Evolutionary conservation across 2,888 invertebrate species (phyloP), one percentile per base, ranked within the genome.

Genomic region (Cerastis leucographa): DNA sequence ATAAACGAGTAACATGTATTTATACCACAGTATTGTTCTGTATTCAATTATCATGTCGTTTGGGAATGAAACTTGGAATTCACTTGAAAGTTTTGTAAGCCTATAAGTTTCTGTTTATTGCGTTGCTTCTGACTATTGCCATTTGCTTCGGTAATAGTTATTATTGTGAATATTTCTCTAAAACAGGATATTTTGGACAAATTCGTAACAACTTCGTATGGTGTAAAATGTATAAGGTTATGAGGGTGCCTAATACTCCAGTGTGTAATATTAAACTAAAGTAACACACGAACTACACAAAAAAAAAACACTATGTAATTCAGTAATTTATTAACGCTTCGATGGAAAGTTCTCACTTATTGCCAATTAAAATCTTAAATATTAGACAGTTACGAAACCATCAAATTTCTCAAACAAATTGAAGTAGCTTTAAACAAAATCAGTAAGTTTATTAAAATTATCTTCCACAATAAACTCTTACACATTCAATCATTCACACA

Each of bases 1-100:
- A 65, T 70, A 40, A 82, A 66, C 40, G 12, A 40, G n/a, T 51
- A 67, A 73, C 51, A 29, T 40, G 6, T 29, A 29, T 44, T 80
- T 46, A 64, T 40, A 51, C 4, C 44, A 59, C 1, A 81, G n/a
- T 17, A n/a, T 68, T 56, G 25, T 49, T 67, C 46, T 22, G 22
- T 81, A 49, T 73, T 81, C 40, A 80, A 75, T 66, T 81, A 49
- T 56, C 12, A 74, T 25, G 49, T 62, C 40, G 3, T 67, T 54
- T 68, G 76, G 54, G 46, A 68, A 49, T 64, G 4, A 42, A 75
- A 76, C 59, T 82, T 65, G 46, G 35, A 56, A 49, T 54, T 56
- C 49, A 0, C 64, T 81, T 65, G 42, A 65, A 81, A 74, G 74
- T 78, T 78, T 74, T 56, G 64, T 49, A 44, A 73, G 49, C 64